Conservation (phyloP, 2,113 vertebrate genomes). For the Hassar affinis region DNA sequence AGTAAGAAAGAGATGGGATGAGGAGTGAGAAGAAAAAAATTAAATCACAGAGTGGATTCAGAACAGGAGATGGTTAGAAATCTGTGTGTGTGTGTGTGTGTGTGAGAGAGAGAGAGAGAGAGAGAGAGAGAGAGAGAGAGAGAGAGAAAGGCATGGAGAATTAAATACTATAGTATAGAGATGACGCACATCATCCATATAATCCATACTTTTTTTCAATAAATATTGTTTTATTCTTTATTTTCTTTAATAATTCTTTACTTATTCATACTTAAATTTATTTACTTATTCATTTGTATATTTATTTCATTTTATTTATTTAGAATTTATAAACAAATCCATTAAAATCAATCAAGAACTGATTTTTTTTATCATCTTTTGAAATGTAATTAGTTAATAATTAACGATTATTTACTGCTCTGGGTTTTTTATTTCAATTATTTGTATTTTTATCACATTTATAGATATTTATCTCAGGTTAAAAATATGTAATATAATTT, state of each 20-base stretch:
- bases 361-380: not conserved
- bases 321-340: no score
- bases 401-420: not conserved
- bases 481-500: not conserved
- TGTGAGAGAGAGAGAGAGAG: not conserved
- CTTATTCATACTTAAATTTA: no score
- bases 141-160: not conserved
- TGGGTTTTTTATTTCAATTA: no score
- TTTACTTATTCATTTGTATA: no score
- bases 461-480: not conserved
- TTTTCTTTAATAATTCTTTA: no score
- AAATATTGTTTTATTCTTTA: no score
- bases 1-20: not conserved
- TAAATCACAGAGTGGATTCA: not conserved
- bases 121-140: no score
- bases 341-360: no score
- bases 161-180: not conserved
- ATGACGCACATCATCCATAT: not conserved
- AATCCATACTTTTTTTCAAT: no score
- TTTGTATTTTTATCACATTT: not conserved
- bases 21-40: not conserved
- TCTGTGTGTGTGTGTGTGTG: not conserved
- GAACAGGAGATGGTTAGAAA: not conserved
- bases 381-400: not conserved
- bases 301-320: no score